A percentile compares a stretch with the other conserved stretches of the same genome.
These are phyloP conservation scores for Tangachromis dhanisi DNA, from an alignment of 2,113 vertebrate species.

Conservation along the genomic window DNA sequence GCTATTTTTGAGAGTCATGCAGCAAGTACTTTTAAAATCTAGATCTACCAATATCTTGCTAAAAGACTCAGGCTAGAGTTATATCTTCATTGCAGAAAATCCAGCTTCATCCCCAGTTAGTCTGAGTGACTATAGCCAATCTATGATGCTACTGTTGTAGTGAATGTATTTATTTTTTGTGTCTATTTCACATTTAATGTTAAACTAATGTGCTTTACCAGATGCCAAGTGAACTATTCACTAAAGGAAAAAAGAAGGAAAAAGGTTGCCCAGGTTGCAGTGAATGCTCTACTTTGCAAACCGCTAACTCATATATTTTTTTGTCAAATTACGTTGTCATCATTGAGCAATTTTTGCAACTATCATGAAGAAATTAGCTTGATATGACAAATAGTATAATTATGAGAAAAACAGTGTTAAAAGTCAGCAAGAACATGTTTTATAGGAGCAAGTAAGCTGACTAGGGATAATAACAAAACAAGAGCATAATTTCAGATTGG, in stretches of 20 bases:
- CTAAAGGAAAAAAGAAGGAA: not conserved
- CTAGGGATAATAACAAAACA: not conserved
- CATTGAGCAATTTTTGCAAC: not conserved
- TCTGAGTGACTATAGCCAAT: not conserved
- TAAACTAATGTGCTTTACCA: not conserved
- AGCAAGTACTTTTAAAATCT: not conserved
- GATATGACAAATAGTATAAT: not conserved
- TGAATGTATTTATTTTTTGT: not conserved
- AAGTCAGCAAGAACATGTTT: not conserved
- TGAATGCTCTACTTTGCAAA: not conserved
- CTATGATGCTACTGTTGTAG: not conserved
- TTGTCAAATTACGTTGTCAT: not conserved
- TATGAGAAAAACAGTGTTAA: not conserved
- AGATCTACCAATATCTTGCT: not conserved
- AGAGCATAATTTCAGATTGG: not conserved
- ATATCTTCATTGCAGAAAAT: not conserved
- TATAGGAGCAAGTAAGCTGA: not conserved
- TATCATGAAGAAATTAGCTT: not conserved
- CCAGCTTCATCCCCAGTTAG: not conserved
- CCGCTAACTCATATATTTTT: accelerated
- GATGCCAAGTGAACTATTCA: not conserved
- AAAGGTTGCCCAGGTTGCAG: not conserved
- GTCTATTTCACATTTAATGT: not conserved
- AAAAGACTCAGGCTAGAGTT: not conserved
- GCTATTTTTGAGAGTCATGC: not conserved